Evolutionary conservation across 92 coral and sea anemone species (phyloP).

Genomic region (Montipora capitata): DNA sequence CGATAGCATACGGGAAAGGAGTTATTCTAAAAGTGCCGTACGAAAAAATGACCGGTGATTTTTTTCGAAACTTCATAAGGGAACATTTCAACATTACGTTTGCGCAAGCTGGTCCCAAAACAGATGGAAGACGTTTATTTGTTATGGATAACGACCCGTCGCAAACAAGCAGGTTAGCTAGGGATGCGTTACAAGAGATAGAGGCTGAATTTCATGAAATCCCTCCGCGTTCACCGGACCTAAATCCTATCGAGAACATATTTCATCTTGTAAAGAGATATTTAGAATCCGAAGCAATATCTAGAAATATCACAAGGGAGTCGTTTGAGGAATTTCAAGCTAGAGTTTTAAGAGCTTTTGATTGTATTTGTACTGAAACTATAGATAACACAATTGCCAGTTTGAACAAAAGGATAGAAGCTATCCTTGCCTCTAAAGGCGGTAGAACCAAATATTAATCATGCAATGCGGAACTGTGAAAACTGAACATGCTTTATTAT

Average conservation of each 20-base stretch:
- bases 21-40: constrained; percentile 48
- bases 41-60: constrained; percentile 67
- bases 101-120: constrained; percentile 61
- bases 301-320: not conserved
- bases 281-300: constrained; percentile 33
- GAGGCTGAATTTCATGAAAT: not conserved
- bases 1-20: constrained; percentile 65
- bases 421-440: not conserved
- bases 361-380: constrained; percentile 22
- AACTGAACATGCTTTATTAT: too few relatives aligned
- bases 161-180: constrained; percentile 54
- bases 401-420: too few relatives aligned
- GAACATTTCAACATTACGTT: constrained; percentile 62
- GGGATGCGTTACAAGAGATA: not conserved
- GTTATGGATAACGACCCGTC: constrained; percentile 81
- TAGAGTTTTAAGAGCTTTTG: constrained; percentile 17
- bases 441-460: not conserved
- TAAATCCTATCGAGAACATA: not conserved
- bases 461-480: too few relatives aligned
- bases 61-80: constrained; percentile 47
- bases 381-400: not conserved
- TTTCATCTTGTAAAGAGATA: not conserved
- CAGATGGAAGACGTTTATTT: constrained; percentile 51
- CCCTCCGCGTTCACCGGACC: not conserved
- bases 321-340: constrained; percentile 1